Base-by-base conservation (phyloP, 2,888 invertebrate species). In the Drosophila mimica region DNA sequence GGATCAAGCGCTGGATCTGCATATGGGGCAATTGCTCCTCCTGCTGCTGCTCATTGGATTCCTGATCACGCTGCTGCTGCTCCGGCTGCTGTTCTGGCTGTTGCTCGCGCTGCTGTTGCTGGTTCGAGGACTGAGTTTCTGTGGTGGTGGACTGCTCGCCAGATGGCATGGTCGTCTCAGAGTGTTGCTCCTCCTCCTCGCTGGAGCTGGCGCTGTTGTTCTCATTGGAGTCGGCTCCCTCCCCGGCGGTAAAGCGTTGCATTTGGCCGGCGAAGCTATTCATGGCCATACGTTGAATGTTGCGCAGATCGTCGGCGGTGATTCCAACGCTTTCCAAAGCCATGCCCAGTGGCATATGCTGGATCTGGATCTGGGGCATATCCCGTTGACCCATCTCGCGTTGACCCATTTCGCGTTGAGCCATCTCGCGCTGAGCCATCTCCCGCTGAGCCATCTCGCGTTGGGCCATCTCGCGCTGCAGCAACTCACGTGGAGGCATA, bases 271-370 rank as follows among this genome's bases (percentile, higher is more conserved):
- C 92, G 69, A 93, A 92, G 56, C 92, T 91, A 60, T 93, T 92
- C 87, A 93, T 93, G 70, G 93, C 93, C 87, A 93, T 92, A 67
- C 92, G 92, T 83, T 93, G 93, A 76, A 93, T 93, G 68, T 93
- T 93, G 70, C 90, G 91, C 73, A 93, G 85, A 86, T 93, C 93
- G 13, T 93, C 93, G 71, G 92, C 90, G 25, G 93, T 93, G 64
- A 93, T 93, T 58, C 93, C 93, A 36, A 93, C 93, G 59, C 93
- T 92, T 79, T 93, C 92, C 52, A 93, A 85, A 7, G 93, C 93
- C 69, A 92, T 73, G 48, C 89, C 91, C 64, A 93, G 76, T n/a
- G 93, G 93, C 75, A 93, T 90, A 67, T 91, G 91, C 78, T 93
- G 93, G 59, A 93, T 91, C 83, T 93, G 91, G 40, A 87, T 89